phyloP scores from a whole-genome alignment of 2,113 vertebrate genomes.

The Tachuris rubrigastra region DNA sequence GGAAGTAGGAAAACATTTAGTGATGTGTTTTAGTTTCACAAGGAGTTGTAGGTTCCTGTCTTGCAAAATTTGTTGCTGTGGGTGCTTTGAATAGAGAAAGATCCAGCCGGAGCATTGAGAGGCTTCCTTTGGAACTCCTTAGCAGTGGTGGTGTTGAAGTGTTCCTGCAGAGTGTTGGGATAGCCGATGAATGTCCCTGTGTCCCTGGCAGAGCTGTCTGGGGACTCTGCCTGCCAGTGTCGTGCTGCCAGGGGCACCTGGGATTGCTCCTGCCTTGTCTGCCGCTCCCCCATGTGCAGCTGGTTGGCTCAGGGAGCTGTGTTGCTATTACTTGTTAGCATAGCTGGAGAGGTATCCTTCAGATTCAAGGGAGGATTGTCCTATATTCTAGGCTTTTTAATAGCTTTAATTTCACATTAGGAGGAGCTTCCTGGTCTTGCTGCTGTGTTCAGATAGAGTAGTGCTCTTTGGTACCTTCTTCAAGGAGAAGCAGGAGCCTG shows the following conservation, averaged over 20 bases:
- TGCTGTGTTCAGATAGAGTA: background rate
- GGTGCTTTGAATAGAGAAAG: background rate
- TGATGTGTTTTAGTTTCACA: background rate
- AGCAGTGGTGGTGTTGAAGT: background rate
- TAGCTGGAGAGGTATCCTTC: background rate
- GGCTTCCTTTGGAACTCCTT: background rate
- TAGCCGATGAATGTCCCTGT: background rate
- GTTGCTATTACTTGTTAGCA: too few relatives aligned
- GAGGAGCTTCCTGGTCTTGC: background rate
- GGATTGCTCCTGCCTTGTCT: background rate
- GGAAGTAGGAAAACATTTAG: background rate
- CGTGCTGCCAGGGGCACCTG: accelerated
- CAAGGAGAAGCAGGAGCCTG: background rate
- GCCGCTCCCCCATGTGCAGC: accelerated
- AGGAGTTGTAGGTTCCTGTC: background rate
- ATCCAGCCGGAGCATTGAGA: background rate
- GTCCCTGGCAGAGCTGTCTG: background rate
- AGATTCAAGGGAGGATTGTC: background rate
- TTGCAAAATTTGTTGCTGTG: background rate
- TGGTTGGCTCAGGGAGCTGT: too few relatives aligned
- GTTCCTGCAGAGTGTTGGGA: background rate
- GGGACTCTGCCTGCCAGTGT: background rate
- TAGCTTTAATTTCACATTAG: background rate
- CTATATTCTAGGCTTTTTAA: background rate
- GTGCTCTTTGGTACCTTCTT: background rate